phyloP scores from a whole-genome alignment of 2,888 invertebrate genomes.

The Lasius fuliginosus region DNA sequence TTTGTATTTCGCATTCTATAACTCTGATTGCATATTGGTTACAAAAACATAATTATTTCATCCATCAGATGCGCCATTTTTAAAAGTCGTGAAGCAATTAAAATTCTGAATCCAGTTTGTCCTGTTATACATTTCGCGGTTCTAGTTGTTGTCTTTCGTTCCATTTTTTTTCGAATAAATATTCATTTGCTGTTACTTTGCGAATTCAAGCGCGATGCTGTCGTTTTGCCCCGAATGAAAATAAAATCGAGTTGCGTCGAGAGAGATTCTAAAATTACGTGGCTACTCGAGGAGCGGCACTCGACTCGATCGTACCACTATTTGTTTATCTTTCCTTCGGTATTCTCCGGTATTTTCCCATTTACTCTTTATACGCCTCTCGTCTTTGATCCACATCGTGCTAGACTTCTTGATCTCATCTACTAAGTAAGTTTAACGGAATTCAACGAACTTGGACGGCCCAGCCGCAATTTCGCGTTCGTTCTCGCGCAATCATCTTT shows the following conservation, averaged over 20 bases:
- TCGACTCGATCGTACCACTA: neutral
- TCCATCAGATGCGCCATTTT: neutral
- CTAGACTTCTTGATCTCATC: neutral
- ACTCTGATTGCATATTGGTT: neutral
- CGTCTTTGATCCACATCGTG: conserved; percentile 30
- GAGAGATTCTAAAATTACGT: conserved; percentile 78
- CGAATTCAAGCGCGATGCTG: neutral
- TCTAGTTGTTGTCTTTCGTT: neutral
- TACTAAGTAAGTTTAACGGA: conserved; percentile 26
- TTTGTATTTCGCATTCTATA: neutral
- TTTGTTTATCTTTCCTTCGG: conserved; percentile 30
- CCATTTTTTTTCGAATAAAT: neutral
- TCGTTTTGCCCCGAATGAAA: conserved; percentile 66
- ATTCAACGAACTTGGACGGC: neutral
- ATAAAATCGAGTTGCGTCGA: conserved; percentile 78
- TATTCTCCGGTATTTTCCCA: conserved; percentile 9
- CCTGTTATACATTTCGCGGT: neutral
- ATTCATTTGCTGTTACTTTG: neutral
- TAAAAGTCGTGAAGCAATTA: neutral
- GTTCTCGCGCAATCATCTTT: neutral
- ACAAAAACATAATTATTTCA: neutral
- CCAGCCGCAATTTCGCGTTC: neutral
- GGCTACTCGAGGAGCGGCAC: conserved; percentile 52
- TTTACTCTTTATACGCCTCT: conserved; percentile 28
- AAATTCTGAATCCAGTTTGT: neutral